A percentile compares a stretch with the other conserved stretches of the same genome.
phyloP scores from a whole-genome alignment of 1,140 invertebrate species.

The Saxidomus purpurata region DNA sequence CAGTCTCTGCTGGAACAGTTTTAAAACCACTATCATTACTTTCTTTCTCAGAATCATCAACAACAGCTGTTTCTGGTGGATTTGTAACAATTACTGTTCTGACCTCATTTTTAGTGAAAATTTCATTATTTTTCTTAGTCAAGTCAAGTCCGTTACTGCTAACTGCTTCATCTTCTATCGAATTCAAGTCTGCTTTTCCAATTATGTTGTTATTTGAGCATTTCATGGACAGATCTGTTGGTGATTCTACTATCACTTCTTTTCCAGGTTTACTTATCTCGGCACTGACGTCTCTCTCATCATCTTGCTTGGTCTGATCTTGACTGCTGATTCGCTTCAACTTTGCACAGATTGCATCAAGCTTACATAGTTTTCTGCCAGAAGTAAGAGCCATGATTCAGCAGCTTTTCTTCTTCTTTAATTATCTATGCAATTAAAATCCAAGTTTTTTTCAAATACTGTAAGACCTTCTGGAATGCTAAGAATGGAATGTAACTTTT shows the following conservation, averaged over 20 bases:
- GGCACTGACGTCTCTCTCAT: background rate
- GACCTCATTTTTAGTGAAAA: background rate
- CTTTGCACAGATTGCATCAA: slow-evolving; percentile 84
- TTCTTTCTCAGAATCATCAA: background rate
- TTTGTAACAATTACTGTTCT: background rate
- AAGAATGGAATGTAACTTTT: background rate
- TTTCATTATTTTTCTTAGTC: background rate
- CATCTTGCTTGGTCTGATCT: background rate
- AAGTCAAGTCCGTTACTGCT: slow-evolving; percentile 29
- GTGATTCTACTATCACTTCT: background rate
- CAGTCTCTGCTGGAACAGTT: background rate
- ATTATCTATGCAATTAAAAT: too few relatives aligned
- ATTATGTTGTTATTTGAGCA: slow-evolving; percentile 57
- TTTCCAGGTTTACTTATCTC: background rate
- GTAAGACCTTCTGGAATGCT: background rate
- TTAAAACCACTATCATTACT: background rate
- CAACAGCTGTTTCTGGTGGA: background rate
- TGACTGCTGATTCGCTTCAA: slow-evolving; percentile 73
- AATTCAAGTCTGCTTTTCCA: slow-evolving; percentile 58
- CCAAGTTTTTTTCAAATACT: too few relatives aligned
- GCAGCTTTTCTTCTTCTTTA: background rate
- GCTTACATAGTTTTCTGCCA: slow-evolving; percentile 71
- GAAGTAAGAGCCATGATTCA: slow-evolving; percentile 35
- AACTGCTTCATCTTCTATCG: background rate
- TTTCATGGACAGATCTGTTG: slow-evolving; percentile 12